Base-by-base conservation (phyloP, 2,888 invertebrate species). In the Gastrophysa polygoni region DNA sequence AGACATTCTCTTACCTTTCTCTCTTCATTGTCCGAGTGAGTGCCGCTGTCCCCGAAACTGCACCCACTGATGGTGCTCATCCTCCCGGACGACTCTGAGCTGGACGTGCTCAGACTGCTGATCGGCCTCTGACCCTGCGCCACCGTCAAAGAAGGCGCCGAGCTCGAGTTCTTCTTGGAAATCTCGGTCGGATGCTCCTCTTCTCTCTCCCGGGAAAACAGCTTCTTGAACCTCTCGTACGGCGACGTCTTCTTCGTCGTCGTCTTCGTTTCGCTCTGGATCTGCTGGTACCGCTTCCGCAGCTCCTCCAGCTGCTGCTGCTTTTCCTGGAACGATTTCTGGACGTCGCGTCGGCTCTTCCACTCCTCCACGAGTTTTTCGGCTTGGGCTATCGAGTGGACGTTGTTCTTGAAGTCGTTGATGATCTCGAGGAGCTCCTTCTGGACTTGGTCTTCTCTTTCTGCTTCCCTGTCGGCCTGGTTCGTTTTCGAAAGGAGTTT, bases 331-430 rank as follows among this genome's bases (percentile, higher is more conserved):
- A 92, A 87, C 1, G 93, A 93, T 73, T 91, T 92, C 73, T 92
- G 91, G 0, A 94, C 93, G 78, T 94, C 94, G 73, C 93, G 92
- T 59, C 94, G 86, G 72, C 91, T 92, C 74, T 88, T 89, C 95
- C 95, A 95, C 75, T 91, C 91, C 79, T 91, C 91, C 0, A 95
- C 94, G 54, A 95, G 83, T 71, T 91, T 88, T 79, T 94, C 94
- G 0, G 93, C 92, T 82, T 94, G 93, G 0, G 89, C 86, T 75
- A 95, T 91, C 0, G 92, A 90, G 69, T 93, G 90, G 2, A 93
- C 92, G 75, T 94, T 93, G 75, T 93, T 93, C 79, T 95, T 94
- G 75, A 93, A 94, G 75, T 94, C 93, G 75, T 90, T 92, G 77
- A 95, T 92, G 54, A 95, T 92, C 82, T 94, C 93, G 2, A 91